phyloP scores from a whole-genome alignment of 1,140 invertebrate species.

The Campodea augens region DNA sequence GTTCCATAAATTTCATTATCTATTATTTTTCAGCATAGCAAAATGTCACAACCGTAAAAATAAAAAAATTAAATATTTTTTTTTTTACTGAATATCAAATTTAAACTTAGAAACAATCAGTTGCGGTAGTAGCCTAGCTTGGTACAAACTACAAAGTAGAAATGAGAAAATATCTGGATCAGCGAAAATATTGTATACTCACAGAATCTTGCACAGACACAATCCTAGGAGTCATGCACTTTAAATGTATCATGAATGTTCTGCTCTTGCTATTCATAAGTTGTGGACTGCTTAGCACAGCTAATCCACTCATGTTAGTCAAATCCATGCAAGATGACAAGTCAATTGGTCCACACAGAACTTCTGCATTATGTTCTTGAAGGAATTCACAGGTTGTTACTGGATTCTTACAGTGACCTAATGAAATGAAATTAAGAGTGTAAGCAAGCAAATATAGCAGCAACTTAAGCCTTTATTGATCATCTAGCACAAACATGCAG shows the following conservation, averaged over 20 bases:
- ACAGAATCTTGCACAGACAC: slow-evolving; percentile 6
- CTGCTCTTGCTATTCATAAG: slow-evolving; percentile 55
- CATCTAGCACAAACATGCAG: slow-evolving; percentile 9
- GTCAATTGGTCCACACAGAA: slow-evolving; percentile 69
- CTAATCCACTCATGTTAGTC: slow-evolving; percentile 57
- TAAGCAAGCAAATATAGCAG: background rate
- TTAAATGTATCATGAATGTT: slow-evolving; percentile 67
- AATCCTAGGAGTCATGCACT: slow-evolving; percentile 32
- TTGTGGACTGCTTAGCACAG: slow-evolving; percentile 69
- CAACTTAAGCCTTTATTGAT: slow-evolving; percentile 17
- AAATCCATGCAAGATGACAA: slow-evolving; percentile 61
- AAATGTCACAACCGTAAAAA: background rate
- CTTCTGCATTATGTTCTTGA: slow-evolving; percentile 66
- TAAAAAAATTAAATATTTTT: background rate
- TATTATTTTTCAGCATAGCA: background rate
- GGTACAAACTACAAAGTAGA: background rate
- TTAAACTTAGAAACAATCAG: background rate
- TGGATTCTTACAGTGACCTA: slow-evolving; percentile 43
- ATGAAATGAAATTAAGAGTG: slow-evolving; percentile 6
- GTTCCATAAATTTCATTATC: background rate
- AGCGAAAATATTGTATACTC: slow-evolving; percentile 9
- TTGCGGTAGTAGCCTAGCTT: background rate
- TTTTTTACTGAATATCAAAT: background rate
- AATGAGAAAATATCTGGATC: background rate
- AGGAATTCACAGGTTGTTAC: slow-evolving; percentile 60